These are phyloP conservation scores for Microctonus aethiopoides DNA, from an alignment of 2,888 invertebrate species.

Conservation along the genomic window DNA sequence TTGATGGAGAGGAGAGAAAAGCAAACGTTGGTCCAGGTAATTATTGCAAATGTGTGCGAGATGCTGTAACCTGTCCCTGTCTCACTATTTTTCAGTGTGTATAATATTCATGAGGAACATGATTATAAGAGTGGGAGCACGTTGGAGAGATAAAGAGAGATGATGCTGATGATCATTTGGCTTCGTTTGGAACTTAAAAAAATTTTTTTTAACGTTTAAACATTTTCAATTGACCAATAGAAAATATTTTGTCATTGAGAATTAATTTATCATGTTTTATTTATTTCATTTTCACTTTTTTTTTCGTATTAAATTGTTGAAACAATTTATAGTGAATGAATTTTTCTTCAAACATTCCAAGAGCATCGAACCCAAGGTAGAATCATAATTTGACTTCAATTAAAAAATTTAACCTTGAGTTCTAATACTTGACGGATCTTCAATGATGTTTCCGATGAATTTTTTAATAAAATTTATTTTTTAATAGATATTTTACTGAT, in stretches of 20 bases:
- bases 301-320: not conserved
- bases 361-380: not conserved
- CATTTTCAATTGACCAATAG: not conserved
- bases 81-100: slow-evolving; percentile 5
- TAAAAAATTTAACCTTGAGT: not conserved
- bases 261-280: not conserved
- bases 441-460: not conserved
- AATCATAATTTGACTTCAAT: not conserved
- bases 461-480: not conserved
- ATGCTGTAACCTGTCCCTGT: slow-evolving; percentile 56
- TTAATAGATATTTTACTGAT: not conserved
- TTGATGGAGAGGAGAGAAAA: slow-evolving; percentile 47
- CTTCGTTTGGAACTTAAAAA: too few species aligned
- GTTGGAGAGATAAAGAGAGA: not conserved
- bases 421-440: not conserved
- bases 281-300: too few species aligned
- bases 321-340: not conserved
- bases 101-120: not conserved
- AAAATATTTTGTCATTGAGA: not conserved
- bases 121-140: slow-evolving; percentile 19
- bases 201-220: not conserved
- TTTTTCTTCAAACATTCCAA: not conserved
- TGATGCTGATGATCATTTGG: not conserved
- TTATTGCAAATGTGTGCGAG: slow-evolving; percentile 53
- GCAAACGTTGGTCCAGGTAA: slow-evolving; percentile 56